Conservation (phyloP, 1,140 invertebrate species). For the Antheraea pernyi region DNA sequence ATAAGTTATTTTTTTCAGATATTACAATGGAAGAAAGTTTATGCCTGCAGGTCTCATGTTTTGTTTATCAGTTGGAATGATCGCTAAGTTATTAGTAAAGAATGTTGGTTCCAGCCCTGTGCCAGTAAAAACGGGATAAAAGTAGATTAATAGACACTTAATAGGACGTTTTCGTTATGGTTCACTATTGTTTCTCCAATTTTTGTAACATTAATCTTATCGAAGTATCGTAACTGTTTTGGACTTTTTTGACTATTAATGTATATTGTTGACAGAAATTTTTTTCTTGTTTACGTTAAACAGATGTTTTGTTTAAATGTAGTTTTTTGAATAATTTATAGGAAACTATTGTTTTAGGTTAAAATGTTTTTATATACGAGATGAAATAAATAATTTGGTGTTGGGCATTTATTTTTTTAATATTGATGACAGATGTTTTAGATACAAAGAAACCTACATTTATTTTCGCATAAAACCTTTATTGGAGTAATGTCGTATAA, state of each 20-base stretch:
- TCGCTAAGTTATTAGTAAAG: constrained; percentile 72
- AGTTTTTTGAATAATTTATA: not conserved
- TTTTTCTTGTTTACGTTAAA: not conserved
- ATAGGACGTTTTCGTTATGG: not conserved
- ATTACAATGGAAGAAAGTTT: constrained; percentile 92
- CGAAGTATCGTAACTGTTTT: not conserved
- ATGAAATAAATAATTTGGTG: not conserved
- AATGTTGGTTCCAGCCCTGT: constrained; percentile 57
- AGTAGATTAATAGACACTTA: not conserved
- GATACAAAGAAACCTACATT: not conserved
- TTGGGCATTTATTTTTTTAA: not conserved
- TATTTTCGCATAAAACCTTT: not conserved
- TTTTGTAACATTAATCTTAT: not conserved
- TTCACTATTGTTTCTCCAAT: not conserved
- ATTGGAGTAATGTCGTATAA: too few relatives aligned
- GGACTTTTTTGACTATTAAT: not conserved
- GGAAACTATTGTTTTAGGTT: not conserved
- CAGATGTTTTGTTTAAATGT: not conserved
- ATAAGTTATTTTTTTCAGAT: constrained; percentile 82
- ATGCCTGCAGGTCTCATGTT: constrained; percentile 96
- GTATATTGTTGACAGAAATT: not conserved
- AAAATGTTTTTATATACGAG: not conserved
- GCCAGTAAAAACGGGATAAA: constrained; percentile 53
- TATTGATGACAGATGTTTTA: not conserved
- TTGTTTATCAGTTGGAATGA: constrained; percentile 79